Conservation (phyloP, 37 sponge, comb jelly and placozoan species). For the Crambe crambe region DNA sequence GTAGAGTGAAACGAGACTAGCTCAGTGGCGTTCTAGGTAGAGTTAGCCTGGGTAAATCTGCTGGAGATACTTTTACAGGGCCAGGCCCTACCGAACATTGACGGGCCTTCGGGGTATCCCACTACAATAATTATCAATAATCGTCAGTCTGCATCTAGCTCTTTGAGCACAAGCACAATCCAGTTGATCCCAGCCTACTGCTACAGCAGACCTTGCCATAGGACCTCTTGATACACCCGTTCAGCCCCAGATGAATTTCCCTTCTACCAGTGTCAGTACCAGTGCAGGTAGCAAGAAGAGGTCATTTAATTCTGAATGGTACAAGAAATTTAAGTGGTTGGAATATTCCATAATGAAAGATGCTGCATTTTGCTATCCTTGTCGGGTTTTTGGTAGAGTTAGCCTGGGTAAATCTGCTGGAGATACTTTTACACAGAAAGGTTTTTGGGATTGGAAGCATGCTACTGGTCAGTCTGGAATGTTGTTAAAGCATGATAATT, state of each 20-base stretch:
- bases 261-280: slow-evolving; percentile 16
- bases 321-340: slow-evolving; percentile 19
- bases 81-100: not conserved
- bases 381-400: slow-evolving; percentile 30
- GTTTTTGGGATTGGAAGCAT: slow-evolving; percentile 29
- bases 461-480: slow-evolving; percentile 39
- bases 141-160: too few relatives aligned
- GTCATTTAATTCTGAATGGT: slow-evolving; percentile 39
- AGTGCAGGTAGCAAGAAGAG: slow-evolving; percentile 9
- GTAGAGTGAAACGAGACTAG: too few relatives aligned
- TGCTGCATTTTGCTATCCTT: slow-evolving; percentile 51
- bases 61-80: slow-evolving; percentile 17
- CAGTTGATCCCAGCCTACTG: not conserved
- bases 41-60: slow-evolving; percentile 10
- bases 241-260: slow-evolving; percentile 19
- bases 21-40: slow-evolving; percentile 28
- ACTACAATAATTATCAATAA: not conserved
- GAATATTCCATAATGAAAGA: slow-evolving; percentile 32
- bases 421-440: slow-evolving; percentile 17
- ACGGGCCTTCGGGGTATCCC: not conserved
- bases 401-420: slow-evolving; percentile 4
- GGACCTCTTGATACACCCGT: not conserved
- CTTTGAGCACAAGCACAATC: not conserved
- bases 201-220: not conserved
- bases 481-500: slow-evolving; percentile 16